Percentiles rank a stretch among this genome's conserved stretches.
These are phyloP conservation scores for Tokudaia tokunoshimensis DNA, from an alignment of 2,797 vertebrate species.

Conservation along the genomic window DNA sequence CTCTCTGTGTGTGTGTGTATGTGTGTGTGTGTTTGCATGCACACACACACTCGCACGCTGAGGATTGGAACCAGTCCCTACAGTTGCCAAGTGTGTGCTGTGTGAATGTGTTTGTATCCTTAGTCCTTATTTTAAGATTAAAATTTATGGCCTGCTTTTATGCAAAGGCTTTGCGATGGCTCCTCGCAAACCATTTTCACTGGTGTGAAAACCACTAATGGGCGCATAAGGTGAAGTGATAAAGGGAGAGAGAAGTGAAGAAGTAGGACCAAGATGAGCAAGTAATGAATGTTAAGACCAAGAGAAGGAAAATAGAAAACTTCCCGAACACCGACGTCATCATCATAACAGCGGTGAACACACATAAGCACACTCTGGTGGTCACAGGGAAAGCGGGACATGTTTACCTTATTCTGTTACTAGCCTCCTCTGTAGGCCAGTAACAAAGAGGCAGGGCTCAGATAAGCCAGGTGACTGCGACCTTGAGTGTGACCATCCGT, in stretches of 20 bases:
- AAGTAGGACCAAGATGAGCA: background rate
- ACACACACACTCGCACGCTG: background rate
- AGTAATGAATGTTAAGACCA: background rate
- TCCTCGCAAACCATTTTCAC: background rate
- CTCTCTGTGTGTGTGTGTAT: background rate
- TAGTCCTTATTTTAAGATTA: background rate
- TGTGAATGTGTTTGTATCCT: no score
- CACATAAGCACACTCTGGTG: background rate
- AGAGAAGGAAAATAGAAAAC: background rate
- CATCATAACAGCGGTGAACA: background rate
- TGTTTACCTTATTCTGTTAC: background rate
- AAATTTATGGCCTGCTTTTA: constrained; percentile 27
- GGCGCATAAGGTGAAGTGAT: constrained; percentile 11
- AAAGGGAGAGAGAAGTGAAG: constrained; percentile 2
- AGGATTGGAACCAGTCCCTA: background rate
- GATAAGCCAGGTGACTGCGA: background rate
- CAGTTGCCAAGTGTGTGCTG: background rate
- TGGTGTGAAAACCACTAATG: background rate
- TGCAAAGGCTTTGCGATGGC: background rate
- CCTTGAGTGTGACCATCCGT: background rate
- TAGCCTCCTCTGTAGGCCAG: background rate
- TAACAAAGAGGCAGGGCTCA: background rate
- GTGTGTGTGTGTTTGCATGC: no score
- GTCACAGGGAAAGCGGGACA: background rate
- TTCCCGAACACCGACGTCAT: background rate